Evolutionary conservation across 2,888 invertebrate genomes (phyloP), one percentile per base, ranked within the genome.

Genomic region (Pandemis corylana): DNA sequence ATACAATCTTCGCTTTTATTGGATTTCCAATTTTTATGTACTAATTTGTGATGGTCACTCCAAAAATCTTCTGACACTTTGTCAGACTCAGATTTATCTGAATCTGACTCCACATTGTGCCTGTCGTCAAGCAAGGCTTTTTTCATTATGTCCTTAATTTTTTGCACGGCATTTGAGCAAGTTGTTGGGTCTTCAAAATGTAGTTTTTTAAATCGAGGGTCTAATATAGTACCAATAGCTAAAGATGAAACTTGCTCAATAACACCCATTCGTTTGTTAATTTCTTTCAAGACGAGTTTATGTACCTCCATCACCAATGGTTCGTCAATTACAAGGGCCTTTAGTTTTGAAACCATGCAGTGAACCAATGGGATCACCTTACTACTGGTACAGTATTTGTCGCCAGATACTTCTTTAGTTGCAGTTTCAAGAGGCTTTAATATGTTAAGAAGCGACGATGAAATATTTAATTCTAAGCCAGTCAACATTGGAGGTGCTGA

Each of bases 221-320:
- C 20, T 20, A 20, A 20, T 20, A 20, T 20, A 20, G 20, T 20
- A 20, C 20, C 20, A 20, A 20, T 20, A 20, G 84, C 81, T 63
- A 81, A 75, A 64, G 78, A 20, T 70, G 77, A 74, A 65, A 80
- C 79, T 44, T 77, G 65, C 72, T 81, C 78, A 51, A 80, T 77
- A 9, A 65, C 70, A 61, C 74, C 53, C 53, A 56, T 56, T 56
- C 53, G 15, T 20, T 56, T 51, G 2, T 20, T 20, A 20, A 20
- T 20, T 20, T 20, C 20, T 0, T 0, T 20, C 0, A 20, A 1
- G 1, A 20, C 1, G 20, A 0, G 20, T 20, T 20, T 20, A 0
- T 20, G 20, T 20, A 20, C 20, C 20, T 20, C 20, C 20, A 0
- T 20, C 0, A 56, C 15, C 15, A 56, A 15, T 20, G 20, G 2